Evolutionary conservation across 2,888 invertebrate genomes (phyloP), one percentile per base, ranked within the genome.

Genomic region (Conistra vaccinii): DNA sequence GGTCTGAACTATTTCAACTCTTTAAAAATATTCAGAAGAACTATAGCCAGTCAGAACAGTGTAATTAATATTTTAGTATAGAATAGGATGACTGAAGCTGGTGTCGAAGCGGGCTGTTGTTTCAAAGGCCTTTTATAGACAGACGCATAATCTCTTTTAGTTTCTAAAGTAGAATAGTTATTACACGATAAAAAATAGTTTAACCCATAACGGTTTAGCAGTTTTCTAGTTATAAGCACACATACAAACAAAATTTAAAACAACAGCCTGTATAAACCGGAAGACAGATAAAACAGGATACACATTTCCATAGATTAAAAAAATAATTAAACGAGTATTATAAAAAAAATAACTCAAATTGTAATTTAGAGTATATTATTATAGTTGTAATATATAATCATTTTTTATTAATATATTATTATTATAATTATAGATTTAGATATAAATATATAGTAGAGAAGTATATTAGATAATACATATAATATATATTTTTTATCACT

Each of bases 221-320:
- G 35, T 70, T 78, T 48, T 51, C 32, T 72, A 83, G 58, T 4
- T 61, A 23, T 73, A 73, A 60, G 53, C 62, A 29, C 61, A 67
- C 12, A 69, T 10, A 81, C 53, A 69, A 58, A 72, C 69, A 55
- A 82, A 79, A 79, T 63, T 51, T 70, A 74, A 82, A 74, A 85
- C 85, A 85, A 86, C 86, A 86, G 77, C 79, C 70, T 73, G 83
- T 70, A 73, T 63, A 32, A 53, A 55, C 67, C 61, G 62, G 73
- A 81, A 86, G 84, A 87, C 78, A 87, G 79, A 78, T 69, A 75
- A 78, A 78, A 80, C 83, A 83, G 74, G 75, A 84, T 65, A 51
- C 80, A 87, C 89, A 91, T 87, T 88, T 91, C 89, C 88, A 90
- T 89, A 90, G 85, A 83, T 73, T 78, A 81, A 86, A 85, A 32